Conservation (phyloP, 2,888 invertebrate species). For the Asteroscopus sphinx region DNA sequence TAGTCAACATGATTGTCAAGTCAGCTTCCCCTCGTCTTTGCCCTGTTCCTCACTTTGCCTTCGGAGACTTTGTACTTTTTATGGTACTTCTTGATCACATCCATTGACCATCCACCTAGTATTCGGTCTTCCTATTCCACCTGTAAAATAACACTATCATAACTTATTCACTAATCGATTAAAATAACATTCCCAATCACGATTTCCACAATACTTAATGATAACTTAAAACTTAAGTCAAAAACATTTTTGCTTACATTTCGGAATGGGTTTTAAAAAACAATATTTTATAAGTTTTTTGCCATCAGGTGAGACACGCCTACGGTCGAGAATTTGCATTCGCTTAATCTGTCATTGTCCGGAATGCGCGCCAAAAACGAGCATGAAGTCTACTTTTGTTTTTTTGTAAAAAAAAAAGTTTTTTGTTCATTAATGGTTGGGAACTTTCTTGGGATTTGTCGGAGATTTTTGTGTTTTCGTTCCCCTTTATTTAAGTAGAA, state of each 20-base stretch:
- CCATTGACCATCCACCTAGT: too few relatives aligned
- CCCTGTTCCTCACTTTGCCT: too few relatives aligned
- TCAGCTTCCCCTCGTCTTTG: too few relatives aligned
- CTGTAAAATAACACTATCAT: neutral
- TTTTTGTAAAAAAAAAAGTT: conserved; percentile 35
- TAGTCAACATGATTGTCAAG: too few relatives aligned
- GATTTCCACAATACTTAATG: conserved; percentile 10
- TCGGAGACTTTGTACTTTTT: too few relatives aligned
- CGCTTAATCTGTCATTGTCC: conserved; percentile 83
- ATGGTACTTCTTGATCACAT: too few relatives aligned
- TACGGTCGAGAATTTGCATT: conserved; percentile 79
- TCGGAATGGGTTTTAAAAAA: conserved; percentile 59
- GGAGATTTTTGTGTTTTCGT: neutral
- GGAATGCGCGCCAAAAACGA: conserved; percentile 56
- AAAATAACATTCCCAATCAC: conserved; percentile 5
- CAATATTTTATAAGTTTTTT: conserved; percentile 69
- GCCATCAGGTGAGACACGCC: conserved; percentile 74
- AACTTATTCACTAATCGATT: neutral
- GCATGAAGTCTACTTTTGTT: conserved; percentile 38
- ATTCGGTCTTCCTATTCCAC: too few relatives aligned
- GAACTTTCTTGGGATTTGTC: conserved; percentile 39
- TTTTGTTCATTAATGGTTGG: conserved; percentile 44
- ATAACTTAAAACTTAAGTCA: conserved; percentile 19
- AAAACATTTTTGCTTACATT: conserved; percentile 36
- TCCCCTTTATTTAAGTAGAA: neutral